phyloP scores from a whole-genome alignment of 2,113 vertebrate species.

The Climacteris rufus region DNA sequence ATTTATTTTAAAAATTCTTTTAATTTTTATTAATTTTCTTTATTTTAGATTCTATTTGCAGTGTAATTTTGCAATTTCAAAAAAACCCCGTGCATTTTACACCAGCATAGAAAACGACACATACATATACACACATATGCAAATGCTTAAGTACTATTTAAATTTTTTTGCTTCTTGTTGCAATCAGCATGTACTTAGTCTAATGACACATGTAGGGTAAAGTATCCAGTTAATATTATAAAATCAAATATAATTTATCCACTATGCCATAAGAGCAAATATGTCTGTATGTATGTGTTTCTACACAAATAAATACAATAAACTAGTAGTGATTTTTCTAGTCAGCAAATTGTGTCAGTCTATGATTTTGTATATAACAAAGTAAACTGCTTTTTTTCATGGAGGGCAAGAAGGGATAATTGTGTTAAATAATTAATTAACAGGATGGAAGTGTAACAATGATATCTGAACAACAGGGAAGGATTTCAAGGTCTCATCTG shows the following conservation, averaged over 20 bases:
- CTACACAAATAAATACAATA: background rate
- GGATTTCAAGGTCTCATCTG: slow-evolving; percentile 50
- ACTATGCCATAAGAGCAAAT: background rate
- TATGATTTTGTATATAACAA: background rate
- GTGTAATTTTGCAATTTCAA: background rate
- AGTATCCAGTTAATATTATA: background rate
- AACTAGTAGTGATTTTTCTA: background rate
- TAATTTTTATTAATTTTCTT: background rate
- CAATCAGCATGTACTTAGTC: background rate
- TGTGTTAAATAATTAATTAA: slow-evolving; percentile 53
- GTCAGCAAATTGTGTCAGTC: background rate
- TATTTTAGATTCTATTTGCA: background rate
- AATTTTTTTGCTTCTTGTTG: background rate
- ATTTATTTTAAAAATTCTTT: background rate
- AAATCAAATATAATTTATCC: background rate
- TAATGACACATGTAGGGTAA: background rate
- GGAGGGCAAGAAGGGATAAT: background rate
- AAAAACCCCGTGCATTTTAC: background rate
- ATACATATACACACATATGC: background rate
- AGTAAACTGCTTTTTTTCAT: background rate
- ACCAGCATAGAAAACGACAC: background rate
- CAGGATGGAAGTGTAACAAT: slow-evolving; percentile 31
- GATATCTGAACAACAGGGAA: slow-evolving; percentile 28
- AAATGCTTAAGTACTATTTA: background rate
- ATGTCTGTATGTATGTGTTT: background rate